Evolutionary conservation across 2,888 invertebrate genomes (phyloP), one percentile per base, ranked within the genome.

Genomic region (Acanthosoma haemorrhoidale): DNA sequence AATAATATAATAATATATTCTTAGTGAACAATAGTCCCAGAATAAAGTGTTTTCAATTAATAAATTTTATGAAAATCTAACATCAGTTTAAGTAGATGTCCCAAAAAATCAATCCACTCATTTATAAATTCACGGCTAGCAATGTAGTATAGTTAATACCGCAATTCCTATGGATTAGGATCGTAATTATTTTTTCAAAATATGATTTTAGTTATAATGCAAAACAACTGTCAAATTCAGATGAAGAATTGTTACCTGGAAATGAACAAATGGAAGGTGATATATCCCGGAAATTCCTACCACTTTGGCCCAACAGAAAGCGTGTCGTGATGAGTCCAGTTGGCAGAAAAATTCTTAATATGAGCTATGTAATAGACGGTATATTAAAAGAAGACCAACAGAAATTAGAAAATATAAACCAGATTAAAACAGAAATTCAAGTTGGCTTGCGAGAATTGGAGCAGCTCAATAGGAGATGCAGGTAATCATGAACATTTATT

Each of bases 271-370:
- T 51, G 21, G 25, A 25, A 2, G 51, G n/a, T 51, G 51, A 25
- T 5, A 9, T 11, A 13, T 2, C 21, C 6, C n/a, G 16, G 15
- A 60, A 60, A 9, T 16, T 60, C 13, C 32, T 60, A 0, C 60
- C 60, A 34, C 36, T 60, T 32, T 60, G 60, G 60, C 60, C 60
- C 3, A 36, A 1, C 32, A 29, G 31, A 41, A 39, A 13, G 21
- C 9, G 18, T 29, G 11, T 64, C 31, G 9, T 18, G 6, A 18
- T 64, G 43, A 64, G 43, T 25, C 64, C 38, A 9, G 64, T 41
- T 13, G 64, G 41, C 3, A 64, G 41, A 25, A 64, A 64, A 41
- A 64, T 64, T 29, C 21, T 64, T 2, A 38, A 38, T 21, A 64
- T 64, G 43, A 41, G 41, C n/a, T 31, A 16, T 16, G 32, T 64